Base-by-base conservation (phyloP, 2,113 vertebrate species). In the Sinocyclocheilus grahami region DNA sequence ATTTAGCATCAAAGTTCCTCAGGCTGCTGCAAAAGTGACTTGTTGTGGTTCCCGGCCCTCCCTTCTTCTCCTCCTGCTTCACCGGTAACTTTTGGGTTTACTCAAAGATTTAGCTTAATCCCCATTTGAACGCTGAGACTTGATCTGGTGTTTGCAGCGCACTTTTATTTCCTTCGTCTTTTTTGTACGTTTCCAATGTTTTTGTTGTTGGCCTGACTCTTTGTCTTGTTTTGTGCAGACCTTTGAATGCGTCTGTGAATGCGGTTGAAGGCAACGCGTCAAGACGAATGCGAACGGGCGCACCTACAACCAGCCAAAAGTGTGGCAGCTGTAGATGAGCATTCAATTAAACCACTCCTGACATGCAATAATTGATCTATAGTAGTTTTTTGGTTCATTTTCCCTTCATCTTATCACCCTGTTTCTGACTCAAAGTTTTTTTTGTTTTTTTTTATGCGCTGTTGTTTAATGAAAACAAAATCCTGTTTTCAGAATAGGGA, bases 391-490 rank as follows among this genome's bases (percentile, higher is more conserved):
- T 85, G 88, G 83, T 88, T 1, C 85, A 69, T 18, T 58, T 87
- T 80, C 14, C 18, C 22, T 76, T 78, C 46, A 55, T 80, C 80
- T 33, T 39, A 18, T 67, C 46, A 16, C 83, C 62, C 62, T 37
- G 69, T 51, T 81, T 89, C 90, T 82, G 63, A 63, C 51, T 86
- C 81, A 78, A 39, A 24, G 53, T 77, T n/a, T 33, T 33, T 33
- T 33, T 33, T 30, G 18, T 55, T 77, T 90, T 53, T 10, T 37
- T 37, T 5, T 5, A 84, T 91, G 89, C 89, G 75, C 87, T 90
- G 89, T 89, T 87, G 91, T 90, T 92, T 92, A 92, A 95, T 92
- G 88, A 91, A 92, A 93, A 93, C 92, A 91, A 90, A 89, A 92
- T 93, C 88, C 91, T 90, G 86, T 93, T 94, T 94, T 91, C 92